Conservation (phyloP, 2,888 invertebrate genomes). For the Chrysomela aeneicollis region DNA sequence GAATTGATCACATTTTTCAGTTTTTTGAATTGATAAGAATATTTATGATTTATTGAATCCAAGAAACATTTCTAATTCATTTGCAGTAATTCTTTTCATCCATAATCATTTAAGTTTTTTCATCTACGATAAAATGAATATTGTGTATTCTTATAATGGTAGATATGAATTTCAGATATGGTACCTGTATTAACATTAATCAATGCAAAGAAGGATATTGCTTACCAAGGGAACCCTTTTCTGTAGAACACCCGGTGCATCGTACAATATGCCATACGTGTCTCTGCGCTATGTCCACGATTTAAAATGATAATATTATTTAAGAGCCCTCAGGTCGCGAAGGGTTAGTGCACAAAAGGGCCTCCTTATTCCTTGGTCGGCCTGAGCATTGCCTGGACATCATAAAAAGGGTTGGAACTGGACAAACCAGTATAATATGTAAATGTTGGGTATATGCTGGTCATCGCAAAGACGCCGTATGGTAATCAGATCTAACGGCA, state of each 20-base stretch:
- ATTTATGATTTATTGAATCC: too few relatives aligned
- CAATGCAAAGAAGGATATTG: background rate
- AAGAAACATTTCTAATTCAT: too few relatives aligned
- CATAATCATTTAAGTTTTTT: too few relatives aligned
- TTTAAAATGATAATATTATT: constrained; percentile 48
- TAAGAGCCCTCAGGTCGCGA: constrained; percentile 41
- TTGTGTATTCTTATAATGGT: background rate
- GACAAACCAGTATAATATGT: constrained; percentile 58
- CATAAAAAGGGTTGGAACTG: constrained; percentile 50
- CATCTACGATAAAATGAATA: too few relatives aligned
- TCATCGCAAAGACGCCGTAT: constrained; percentile 39
- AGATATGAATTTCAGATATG: too few relatives aligned
- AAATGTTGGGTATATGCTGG: constrained; percentile 50
- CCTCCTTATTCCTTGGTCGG: constrained; percentile 44
- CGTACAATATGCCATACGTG: constrained; percentile 32
- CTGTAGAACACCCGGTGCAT: background rate
- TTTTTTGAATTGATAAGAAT: too few relatives aligned
- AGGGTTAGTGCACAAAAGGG: constrained; percentile 42
- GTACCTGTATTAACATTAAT: background rate
- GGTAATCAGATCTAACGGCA: constrained; percentile 42
- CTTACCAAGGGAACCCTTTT: background rate
- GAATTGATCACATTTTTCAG: too few relatives aligned
- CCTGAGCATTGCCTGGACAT: constrained; percentile 44
- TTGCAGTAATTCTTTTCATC: too few relatives aligned
- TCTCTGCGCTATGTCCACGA: constrained; percentile 36